Percentiles rank a stretch among this genome's conserved stretches.
Evolutionary conservation across 1,140 invertebrate species (phyloP).

Genomic region (Wasmannia auropunctata): DNA sequence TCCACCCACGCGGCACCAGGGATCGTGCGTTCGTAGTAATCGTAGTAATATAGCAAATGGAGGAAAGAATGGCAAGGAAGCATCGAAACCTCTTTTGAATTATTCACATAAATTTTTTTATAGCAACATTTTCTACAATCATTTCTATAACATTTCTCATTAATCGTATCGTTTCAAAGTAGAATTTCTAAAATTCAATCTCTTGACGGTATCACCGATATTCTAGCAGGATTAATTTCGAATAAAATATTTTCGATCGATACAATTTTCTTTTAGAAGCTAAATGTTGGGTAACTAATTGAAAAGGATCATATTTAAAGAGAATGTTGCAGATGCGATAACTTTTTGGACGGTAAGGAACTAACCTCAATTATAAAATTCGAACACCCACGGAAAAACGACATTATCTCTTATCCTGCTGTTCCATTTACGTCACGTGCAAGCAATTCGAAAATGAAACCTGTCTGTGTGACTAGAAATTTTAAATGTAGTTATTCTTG

Average conservation of each 20-base stretch:
- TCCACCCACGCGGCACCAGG: slow-evolving; percentile 3
- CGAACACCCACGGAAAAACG: neutral
- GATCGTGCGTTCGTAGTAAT: slow-evolving; percentile 31
- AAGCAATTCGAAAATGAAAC: neutral
- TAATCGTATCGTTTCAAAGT: neutral
- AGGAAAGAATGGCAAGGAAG: neutral
- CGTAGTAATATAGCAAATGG: neutral
- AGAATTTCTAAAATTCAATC: slow-evolving; percentile 5
- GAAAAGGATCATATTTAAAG: neutral
- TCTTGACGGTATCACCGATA: neutral
- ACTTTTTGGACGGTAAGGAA: neutral
- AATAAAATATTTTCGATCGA: neutral
- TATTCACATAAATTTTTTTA: neutral
- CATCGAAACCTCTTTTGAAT: neutral
- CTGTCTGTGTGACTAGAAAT: neutral
- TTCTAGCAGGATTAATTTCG: slow-evolving; percentile 7
- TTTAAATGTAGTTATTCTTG: neutral
- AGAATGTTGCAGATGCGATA: neutral
- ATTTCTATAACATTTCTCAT: neutral
- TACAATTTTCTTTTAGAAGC: neutral
- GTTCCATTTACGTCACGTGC: neutral
- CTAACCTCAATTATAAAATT: neutral
- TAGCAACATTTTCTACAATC: neutral
- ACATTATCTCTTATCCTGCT: neutral
- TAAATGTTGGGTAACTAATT: neutral